A percentile compares a stretch with the other conserved stretches of the same genome.
Conservation (phyloP, 2,113 vertebrate genomes). For the Sylvietta virens region DNA sequence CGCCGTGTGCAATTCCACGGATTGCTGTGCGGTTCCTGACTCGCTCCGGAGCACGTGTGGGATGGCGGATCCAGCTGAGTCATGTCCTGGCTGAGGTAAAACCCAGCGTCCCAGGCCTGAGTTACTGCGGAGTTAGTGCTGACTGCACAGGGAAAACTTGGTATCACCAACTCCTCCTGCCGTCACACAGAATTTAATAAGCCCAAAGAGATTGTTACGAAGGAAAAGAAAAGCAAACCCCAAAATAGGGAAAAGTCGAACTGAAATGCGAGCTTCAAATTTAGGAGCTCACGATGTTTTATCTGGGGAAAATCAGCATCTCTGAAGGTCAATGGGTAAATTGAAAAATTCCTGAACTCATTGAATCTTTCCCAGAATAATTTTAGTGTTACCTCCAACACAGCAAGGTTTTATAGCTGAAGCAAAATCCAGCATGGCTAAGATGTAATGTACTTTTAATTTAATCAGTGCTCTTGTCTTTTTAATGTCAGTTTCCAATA, state of each 20-base stretch:
- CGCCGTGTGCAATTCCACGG: fast-evolving
- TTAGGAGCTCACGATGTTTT: background rate
- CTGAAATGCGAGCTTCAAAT: fast-evolving
- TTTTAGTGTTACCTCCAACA: background rate
- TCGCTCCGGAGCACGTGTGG: fast-evolving
- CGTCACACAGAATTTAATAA: background rate
- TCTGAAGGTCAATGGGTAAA: background rate
- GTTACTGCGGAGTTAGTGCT: fast-evolving
- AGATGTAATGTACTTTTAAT: background rate
- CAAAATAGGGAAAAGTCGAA: fast-evolving
- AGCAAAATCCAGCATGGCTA: background rate
- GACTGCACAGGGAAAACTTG: fast-evolving
- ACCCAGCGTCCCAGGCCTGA: background rate
- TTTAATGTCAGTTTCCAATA: background rate
- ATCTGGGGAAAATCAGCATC: background rate
- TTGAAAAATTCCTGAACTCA: background rate
- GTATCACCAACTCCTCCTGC: background rate
- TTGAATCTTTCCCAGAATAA: background rate
- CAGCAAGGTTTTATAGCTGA: background rate
- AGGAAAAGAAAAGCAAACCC: background rate
- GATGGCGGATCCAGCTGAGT: fast-evolving
- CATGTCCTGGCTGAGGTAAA: fast-evolving
- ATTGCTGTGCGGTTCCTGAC: fast-evolving
- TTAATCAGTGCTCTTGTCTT: background rate
- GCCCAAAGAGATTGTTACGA: background rate